phyloP scores from a whole-genome alignment of 2,888 invertebrate genomes.

The Coenonympha arcania region DNA sequence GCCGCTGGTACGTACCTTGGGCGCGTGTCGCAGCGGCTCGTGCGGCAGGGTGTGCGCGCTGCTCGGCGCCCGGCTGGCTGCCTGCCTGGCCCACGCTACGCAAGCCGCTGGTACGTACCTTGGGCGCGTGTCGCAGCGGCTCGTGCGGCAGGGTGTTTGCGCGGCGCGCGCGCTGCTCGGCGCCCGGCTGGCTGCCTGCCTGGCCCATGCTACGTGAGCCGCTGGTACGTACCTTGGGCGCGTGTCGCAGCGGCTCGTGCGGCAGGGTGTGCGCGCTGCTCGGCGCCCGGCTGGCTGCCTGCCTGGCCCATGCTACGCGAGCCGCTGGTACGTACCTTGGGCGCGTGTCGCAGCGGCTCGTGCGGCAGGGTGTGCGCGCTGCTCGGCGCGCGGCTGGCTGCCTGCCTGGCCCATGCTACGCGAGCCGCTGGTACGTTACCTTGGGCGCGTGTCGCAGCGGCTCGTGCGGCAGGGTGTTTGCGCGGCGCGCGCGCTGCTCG shows the following conservation, averaged over 20 bases:
- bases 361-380: constrained; percentile 47
- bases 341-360: constrained; percentile 24
- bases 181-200: constrained; percentile 62
- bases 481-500: constrained; percentile 50
- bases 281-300: constrained; percentile 57
- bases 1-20: constrained; percentile 44
- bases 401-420: constrained; percentile 66
- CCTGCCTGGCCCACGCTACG: constrained; percentile 70
- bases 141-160: constrained; percentile 63
- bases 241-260: constrained; percentile 59
- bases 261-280: constrained; percentile 58
- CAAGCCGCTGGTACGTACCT: constrained; percentile 38
- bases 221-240: constrained; percentile 49
- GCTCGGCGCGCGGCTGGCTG: constrained; percentile 56
- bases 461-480: constrained; percentile 62
- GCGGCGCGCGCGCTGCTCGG: constrained; percentile 48
- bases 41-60: constrained; percentile 60
- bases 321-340: too few species aligned
- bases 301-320: constrained; percentile 61
- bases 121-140: constrained; percentile 58
- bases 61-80: constrained; percentile 56
- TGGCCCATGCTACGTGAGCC: constrained; percentile 54
- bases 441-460: constrained; percentile 60
- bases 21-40: constrained; percentile 58
- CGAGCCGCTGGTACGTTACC: constrained; percentile 33